Evolutionary conservation across 1,140 invertebrate species (phyloP).

Genomic region (Steinernema feltiae): DNA sequence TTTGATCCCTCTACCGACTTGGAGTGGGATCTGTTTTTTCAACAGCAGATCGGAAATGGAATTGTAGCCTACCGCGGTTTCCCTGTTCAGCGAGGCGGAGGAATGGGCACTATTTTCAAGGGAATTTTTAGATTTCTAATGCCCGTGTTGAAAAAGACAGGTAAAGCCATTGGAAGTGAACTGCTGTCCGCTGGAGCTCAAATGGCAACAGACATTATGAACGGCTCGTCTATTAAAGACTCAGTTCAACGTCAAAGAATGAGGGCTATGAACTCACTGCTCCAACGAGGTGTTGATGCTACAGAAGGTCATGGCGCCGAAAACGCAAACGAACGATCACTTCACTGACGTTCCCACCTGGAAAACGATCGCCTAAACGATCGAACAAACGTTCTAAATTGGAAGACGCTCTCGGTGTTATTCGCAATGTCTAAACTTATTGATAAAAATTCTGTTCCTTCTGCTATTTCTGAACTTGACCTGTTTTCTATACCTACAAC

Average conservation of each 20-base stretch:
- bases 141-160: background rate
- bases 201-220: background rate
- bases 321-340: background rate
- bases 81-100: background rate
- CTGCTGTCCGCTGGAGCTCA: background rate
- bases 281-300: background rate
- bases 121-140: background rate
- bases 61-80: background rate
- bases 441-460: background rate
- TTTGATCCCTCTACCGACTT: background rate
- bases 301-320: background rate
- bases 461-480: background rate
- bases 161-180: background rate
- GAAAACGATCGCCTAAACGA: background rate
- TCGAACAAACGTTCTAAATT: background rate
- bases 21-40: background rate
- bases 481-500: background rate
- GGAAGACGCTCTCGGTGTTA: background rate
- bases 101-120: background rate
- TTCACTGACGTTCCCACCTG: background rate
- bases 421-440: background rate
- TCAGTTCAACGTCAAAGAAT: background rate
- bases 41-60: background rate
- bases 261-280: background rate
- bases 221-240: background rate